A percentile compares a stretch with the other conserved stretches of the same genome.
Conservation (phyloP, 1,140 invertebrate species). For the Hetaerina americana region DNA sequence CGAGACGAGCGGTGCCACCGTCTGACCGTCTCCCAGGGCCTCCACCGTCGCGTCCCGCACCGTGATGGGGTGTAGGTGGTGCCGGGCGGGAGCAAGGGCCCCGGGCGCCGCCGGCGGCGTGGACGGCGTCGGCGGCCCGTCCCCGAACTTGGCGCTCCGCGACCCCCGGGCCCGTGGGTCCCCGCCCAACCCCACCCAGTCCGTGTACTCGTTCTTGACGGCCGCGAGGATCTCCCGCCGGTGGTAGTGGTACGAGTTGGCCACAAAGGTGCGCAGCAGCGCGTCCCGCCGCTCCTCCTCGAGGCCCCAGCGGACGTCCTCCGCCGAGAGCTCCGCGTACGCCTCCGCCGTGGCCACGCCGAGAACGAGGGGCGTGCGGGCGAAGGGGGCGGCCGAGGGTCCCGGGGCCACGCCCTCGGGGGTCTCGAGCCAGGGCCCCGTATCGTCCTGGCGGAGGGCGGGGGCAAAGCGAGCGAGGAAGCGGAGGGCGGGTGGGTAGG, state of each 20-base stretch:
- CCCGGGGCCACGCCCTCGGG: conserved; percentile 26
- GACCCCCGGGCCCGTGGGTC: background rate
- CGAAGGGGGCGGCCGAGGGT: conserved; percentile 32
- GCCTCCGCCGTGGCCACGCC: conserved; percentile 61
- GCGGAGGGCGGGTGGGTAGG: conserved; percentile 39
- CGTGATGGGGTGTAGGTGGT: conserved; percentile 70
- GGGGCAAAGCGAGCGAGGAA: conserved; percentile 46
- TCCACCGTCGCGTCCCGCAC: conserved; percentile 76
- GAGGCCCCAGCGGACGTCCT: conserved; percentile 61
- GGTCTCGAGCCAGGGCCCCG: conserved; percentile 38
- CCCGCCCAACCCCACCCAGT: conserved; percentile 41
- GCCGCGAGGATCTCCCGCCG: conserved; percentile 85
- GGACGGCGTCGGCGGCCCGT: conserved; percentile 26
- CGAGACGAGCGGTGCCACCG: conserved; percentile 54
- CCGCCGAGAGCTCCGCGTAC: conserved; percentile 57
- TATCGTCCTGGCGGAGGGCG: conserved; percentile 45
- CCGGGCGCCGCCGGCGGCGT: conserved; percentile 76
- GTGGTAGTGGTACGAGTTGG: conserved; percentile 78
- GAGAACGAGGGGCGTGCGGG: conserved; percentile 51
- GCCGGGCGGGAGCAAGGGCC: conserved; percentile 84
- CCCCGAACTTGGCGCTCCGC: background rate
- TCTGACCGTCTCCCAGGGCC: conserved; percentile 70
- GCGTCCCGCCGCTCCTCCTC: conserved; percentile 47
- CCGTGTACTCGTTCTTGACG: conserved; percentile 82
- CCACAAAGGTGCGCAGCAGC: conserved; percentile 54